Percentiles rank a stretch among this genome's conserved stretches.
Conservation (phyloP, 1,140 invertebrate species). For the Conus betulinus region DNA sequence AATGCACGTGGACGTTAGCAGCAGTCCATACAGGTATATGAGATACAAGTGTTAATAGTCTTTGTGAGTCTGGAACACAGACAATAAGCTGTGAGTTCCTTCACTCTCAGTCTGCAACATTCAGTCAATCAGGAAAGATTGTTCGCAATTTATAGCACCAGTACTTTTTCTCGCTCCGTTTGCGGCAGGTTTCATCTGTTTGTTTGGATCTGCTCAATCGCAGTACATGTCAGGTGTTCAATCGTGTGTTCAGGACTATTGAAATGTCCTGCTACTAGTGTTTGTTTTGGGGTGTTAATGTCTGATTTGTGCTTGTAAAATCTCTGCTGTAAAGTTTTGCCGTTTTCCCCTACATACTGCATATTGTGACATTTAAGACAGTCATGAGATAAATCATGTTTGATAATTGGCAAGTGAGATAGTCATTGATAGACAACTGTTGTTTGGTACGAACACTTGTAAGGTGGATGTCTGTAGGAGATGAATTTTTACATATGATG, state of each 20-base stretch:
- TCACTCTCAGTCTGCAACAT: too few species aligned
- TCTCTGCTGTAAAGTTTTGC: neutral
- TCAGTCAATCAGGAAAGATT: too few species aligned
- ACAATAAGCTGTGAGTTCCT: too few species aligned
- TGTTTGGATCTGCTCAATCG: neutral
- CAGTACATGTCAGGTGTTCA: neutral
- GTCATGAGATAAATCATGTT: neutral
- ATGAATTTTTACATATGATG: neutral
- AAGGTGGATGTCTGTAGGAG: neutral
- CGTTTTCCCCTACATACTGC: neutral
- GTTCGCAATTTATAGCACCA: too few species aligned
- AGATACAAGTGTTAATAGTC: too few species aligned
- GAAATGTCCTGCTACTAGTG: neutral
- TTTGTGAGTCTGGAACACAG: too few species aligned
- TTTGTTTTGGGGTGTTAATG: neutral
- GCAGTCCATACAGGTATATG: too few species aligned
- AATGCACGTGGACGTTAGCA: too few species aligned
- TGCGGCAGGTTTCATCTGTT: too few species aligned
- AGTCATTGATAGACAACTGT: neutral
- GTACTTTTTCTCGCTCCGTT: too few species aligned
- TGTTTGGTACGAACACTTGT: neutral
- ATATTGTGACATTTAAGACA: neutral
- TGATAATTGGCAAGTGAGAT: neutral
- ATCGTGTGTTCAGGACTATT: neutral
- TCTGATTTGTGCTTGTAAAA: neutral